Evolutionary conservation across 2,888 invertebrate genomes (phyloP), one percentile per base, ranked within the genome.

Genomic region (Pecten maximus): DNA sequence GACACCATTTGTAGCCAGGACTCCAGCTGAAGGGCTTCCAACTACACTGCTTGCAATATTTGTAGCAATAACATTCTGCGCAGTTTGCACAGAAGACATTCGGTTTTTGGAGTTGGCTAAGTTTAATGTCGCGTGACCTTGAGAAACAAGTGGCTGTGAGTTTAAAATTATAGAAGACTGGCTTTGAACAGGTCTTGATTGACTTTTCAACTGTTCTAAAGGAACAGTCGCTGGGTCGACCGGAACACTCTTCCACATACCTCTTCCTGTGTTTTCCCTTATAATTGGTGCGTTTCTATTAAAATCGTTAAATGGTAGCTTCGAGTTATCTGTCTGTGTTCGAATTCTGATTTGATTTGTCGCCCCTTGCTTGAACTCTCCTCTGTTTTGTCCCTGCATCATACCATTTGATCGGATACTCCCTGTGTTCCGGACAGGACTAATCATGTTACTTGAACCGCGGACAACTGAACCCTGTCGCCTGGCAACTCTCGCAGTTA

Each of bases 341-440:
- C 28, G 28, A 35, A 74, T 74, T 74, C 74, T 28, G 74, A 74
- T 74, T 74, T 74, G 74, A 74, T 74, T 74, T 74, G 74, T 74
- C 74, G 74, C 74, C 74, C 74, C 74, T 74, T 74, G 74, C 35
- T 74, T 74, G 74, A 74, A 74, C 74, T 74, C 74, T 74, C 74
- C 74, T 60, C 60, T 23, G 60, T 3, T 74, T 8, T 74, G 74
- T 0, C 74, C 35, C 10, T 28, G 74, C 19, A 74, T 4, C 74
- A 74, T 74, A 35, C 35, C 10, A 35, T 28, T 74, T 35, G 74
- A 35, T 74, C 74, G 74, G 2, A 74, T 6, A 74, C 28, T 74
- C 0, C 74, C 35, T 6, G 74, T 12, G 10, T 15, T 35, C 0
- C 74, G 28, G 19, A 35, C 8, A 74, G 74, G 28, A 28, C 74